phyloP scores from a whole-genome alignment of 2,797 vertebrate species.

The Alcedo quadribrachys region DNA sequence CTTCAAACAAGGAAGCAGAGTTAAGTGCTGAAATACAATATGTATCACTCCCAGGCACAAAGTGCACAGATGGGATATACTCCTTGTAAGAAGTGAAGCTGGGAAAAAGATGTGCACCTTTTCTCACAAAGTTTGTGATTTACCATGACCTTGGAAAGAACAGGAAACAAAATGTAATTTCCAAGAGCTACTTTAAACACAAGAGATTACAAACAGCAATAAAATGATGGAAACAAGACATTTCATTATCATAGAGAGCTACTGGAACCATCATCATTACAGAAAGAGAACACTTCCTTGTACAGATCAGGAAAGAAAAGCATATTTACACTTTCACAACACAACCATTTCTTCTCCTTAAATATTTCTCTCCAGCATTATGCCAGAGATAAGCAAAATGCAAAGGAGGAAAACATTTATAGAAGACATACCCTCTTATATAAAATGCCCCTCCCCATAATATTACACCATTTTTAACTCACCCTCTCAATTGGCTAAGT shows the following conservation, averaged over 20 bases:
- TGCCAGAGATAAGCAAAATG: not conserved
- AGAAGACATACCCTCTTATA: not conserved
- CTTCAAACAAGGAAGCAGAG: not conserved
- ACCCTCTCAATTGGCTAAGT: not conserved
- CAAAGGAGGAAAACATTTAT: not conserved
- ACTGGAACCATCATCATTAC: not conserved
- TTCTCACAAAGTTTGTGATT: not conserved
- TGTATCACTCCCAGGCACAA: not conserved
- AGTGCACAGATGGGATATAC: not conserved
- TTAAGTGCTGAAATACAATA: fast-evolving
- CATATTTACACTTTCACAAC: not conserved
- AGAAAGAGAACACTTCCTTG: not conserved
- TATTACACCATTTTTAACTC: not conserved
- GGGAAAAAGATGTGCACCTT: not conserved
- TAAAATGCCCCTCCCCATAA: not conserved
- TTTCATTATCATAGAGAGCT: not conserved
- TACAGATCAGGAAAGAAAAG: not conserved
- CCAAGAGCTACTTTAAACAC: not conserved
- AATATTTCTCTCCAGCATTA: not conserved
- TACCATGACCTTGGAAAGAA: not conserved
- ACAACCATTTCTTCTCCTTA: not conserved
- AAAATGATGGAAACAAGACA: not conserved
- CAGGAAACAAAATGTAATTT: not conserved
- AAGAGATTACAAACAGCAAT: not conserved
- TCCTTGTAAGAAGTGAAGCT: fast-evolving